Evolutionary conservation across 2,888 invertebrate genomes (phyloP).

Genomic region (Megastigmus dorsalis): DNA sequence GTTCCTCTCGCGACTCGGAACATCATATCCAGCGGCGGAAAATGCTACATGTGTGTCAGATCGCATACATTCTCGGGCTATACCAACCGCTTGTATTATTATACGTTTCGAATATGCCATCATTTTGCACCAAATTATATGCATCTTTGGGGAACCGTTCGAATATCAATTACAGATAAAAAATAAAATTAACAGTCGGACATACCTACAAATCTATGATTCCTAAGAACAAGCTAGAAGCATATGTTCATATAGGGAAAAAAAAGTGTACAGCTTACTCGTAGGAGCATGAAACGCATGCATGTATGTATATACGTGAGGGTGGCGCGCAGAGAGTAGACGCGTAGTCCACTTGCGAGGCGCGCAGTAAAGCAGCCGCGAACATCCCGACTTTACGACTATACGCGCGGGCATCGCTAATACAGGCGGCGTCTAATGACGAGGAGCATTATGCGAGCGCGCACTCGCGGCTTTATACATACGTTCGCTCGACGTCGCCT

Average conservation of each 20-base stretch:
- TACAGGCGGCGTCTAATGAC: constrained; percentile 44
- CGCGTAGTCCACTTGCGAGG: background rate
- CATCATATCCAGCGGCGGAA: background rate
- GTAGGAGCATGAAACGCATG: no score
- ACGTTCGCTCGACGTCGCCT: no score
- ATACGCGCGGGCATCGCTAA: constrained; percentile 38
- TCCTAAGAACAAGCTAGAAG: no score
- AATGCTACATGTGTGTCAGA: background rate
- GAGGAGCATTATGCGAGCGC: constrained; percentile 32
- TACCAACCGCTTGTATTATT: background rate
- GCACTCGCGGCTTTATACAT: constrained; percentile 1
- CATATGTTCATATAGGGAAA: no score
- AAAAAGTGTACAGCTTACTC: no score
- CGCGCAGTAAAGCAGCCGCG: constrained; percentile 6
- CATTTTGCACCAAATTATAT: no score
- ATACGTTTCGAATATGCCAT: constrained; percentile 9
- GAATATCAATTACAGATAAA: no score
- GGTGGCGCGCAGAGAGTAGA: background rate
- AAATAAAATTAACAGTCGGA: no score
- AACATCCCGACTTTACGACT: constrained; percentile 21
- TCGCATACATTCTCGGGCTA: no score
- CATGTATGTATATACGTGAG: no score
- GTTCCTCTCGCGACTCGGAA: background rate
- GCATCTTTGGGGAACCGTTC: no score
- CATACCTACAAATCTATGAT: no score